These are phyloP conservation scores for Lucilia sericata DNA, from an alignment of 1,140 invertebrate species.

Conservation along the genomic window DNA sequence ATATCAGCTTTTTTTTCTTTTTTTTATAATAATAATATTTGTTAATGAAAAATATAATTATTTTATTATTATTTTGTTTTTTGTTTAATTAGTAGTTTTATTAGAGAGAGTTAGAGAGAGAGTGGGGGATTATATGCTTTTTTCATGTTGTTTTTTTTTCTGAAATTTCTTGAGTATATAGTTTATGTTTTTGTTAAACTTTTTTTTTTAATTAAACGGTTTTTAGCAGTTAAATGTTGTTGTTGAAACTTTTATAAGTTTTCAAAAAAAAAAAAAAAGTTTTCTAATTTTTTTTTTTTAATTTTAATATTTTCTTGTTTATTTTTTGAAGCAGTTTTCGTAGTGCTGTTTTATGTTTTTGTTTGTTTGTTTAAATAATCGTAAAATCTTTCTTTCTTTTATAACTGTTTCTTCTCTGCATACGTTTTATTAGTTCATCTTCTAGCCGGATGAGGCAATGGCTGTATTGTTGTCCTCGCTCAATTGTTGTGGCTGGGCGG, in stretches of 20 bases:
- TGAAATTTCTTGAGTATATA: constrained; percentile 43
- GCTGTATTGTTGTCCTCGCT: constrained; percentile 55
- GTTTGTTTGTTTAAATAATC: constrained; percentile 18
- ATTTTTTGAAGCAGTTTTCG: constrained; percentile 37
- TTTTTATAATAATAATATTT: constrained; percentile 30
- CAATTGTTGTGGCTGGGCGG: constrained; percentile 51
- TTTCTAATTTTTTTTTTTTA: constrained; percentile 18
- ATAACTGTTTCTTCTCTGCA: constrained; percentile 34
- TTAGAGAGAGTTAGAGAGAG: constrained; percentile 35
- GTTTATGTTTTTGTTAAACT: constrained; percentile 38
- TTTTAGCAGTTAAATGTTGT: constrained; percentile 43
- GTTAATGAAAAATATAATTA: constrained; percentile 44
- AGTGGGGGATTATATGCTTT: constrained; percentile 41
- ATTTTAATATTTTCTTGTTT: constrained; percentile 9
- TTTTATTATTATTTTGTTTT: constrained; percentile 37
- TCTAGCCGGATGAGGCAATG: constrained; percentile 65
- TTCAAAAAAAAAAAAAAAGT: constrained; percentile 34
- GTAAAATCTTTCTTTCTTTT: constrained; percentile 18
- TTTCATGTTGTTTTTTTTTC: constrained; percentile 22
- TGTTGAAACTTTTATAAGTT: constrained; percentile 6
- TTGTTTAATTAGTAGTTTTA: constrained; percentile 35
- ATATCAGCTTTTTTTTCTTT: constrained; percentile 40
- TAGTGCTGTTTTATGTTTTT: constrained; percentile 43
- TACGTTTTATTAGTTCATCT: neutral
- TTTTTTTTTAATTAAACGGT: constrained; percentile 34